Evolutionary conservation across 2,113 vertebrate genomes (phyloP).

Genomic region (Oncorhynchus gorbuscha): DNA sequence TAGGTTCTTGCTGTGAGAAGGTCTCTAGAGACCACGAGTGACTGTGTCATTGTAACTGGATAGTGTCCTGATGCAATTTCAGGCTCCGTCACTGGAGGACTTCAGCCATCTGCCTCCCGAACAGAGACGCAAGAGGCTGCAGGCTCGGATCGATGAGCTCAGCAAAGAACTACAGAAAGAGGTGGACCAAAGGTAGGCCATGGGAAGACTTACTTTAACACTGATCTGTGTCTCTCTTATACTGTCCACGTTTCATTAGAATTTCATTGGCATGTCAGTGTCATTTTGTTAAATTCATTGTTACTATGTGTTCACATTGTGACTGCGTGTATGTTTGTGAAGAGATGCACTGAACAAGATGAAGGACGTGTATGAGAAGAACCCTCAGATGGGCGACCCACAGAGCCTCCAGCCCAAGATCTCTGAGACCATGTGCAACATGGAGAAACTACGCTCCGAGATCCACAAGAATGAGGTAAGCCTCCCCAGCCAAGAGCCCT

Average conservation of each 20-base stretch:
- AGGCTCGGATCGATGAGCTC: constrained; percentile 94
- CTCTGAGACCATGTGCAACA: constrained; percentile 93
- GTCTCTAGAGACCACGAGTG: no score
- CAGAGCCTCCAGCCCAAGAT: constrained; percentile 93
- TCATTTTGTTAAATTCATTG: no score
- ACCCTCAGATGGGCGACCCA: constrained; percentile 97
- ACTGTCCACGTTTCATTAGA: no score
- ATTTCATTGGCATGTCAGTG: no score
- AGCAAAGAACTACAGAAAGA: constrained; percentile 94
- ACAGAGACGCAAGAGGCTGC: constrained; percentile 94
- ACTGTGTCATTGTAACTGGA: no score
- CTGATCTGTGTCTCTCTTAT: constrained; percentile 1
- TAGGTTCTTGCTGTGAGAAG: no score
- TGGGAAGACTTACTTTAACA: no score
- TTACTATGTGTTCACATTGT: not conserved
- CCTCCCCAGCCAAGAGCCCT: not conserved
- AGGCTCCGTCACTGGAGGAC: constrained; percentile 93
- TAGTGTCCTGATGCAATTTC: constrained; percentile 46
- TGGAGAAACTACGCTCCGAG: constrained; percentile 93
- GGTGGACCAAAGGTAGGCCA: constrained; percentile 61
- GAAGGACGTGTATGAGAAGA: constrained; percentile 99
- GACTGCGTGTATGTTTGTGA: constrained; percentile 11
- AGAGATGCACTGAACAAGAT: constrained; percentile 99
- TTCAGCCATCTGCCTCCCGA: constrained; percentile 97
- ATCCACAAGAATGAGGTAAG: constrained; percentile 96